Base-by-base conservation (phyloP, 2,113 vertebrate species). In the Brachyhypopomus occidentalis region DNA sequence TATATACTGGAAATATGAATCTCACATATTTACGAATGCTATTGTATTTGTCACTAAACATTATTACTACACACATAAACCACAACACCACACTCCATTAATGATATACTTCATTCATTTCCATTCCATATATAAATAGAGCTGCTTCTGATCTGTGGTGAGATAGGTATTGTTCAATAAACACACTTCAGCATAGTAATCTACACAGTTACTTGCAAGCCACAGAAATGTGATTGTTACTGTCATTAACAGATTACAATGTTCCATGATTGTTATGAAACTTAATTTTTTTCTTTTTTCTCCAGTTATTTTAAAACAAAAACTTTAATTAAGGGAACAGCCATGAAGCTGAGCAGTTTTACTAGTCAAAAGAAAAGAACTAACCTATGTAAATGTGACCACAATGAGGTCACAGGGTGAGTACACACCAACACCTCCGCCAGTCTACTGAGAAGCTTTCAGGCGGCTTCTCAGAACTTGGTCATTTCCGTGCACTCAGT, bases 401-500 rank as follows among this genome's bases (percentile, higher is more conserved):
- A 86, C 84, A 83, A 80, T 38, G 76, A 75, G 30, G 30, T 77
- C 52, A 2, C 0, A 52, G 30, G 27, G 77, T 80, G 81, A 58
- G 72, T 59, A 76, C 71, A 62, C 22, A 59, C 60, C 30, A 38
- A 59, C 74, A 77, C 75, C 60, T 72, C 66, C 72, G 23, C 27
- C 11, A 3, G 20, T 62, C 67, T 86, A 69, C 78, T 80, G 74
- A 86, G 84, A 86, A 86, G 30, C 12, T 69, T 36, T 30, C 56
- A 45, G n/a, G 56, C 25, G 67, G 20, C 48, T 86, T 86, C 84
- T 86, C 38, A 86, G 78, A 80, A 86, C 62, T 67, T 25, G 78
- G 84, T 83, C 70, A 76, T 85, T 85, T 86, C 84, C 84, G 83
- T 60, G 72, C 48, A n/a, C 70, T 70, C 67, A 16, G 8, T 7